Base-by-base conservation (phyloP, 2,797 vertebrate species). In the Cryptoprocta ferox region DNA sequence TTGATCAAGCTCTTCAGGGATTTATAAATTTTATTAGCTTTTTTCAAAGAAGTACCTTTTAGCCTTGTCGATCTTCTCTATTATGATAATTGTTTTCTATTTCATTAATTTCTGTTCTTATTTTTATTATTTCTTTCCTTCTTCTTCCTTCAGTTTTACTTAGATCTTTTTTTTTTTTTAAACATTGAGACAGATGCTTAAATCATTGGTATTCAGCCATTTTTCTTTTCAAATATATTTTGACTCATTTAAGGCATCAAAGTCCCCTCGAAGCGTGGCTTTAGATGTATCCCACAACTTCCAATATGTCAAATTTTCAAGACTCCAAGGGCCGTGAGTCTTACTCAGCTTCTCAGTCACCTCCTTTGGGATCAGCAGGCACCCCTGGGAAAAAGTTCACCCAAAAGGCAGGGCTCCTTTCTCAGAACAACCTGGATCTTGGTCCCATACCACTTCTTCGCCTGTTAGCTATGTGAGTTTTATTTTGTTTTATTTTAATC, bases 101-200 rank as follows among this genome's bases (percentile, higher is more conserved):
- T 71, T 71, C 48, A 75, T 76, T 89, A 71, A n/a, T 61, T 78
- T 75, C 87, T 59, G 24, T n/a, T 50, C 42, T 80, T 93, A 86
- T 19, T 89, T 82, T 76, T 82, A 70, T 87, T 50, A 83, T 80
- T 92, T 76, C 53, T 7, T 88, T 93, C 39, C 28, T 32, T 93
- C 73, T 89, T n/a, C 45, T 92, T 85, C 32, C 78, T 82, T 89
- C 78, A 82, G n/a, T 4, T 76, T 82, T 94, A 89, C 82, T 5
- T 70, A 28, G 24, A 75, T 68, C 30, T 56, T 66, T 87, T 66
- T 21, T 73, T 75, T 45, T 78, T 73, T 45, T 21, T 42, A 92
- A n/a, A n/a, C 2, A 89, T 26, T 66, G n/a, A 85, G 28, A 48
- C 26, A 6, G 30, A 63, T 28, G n/a, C 61, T 79, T 96, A 79